phyloP scores from a whole-genome alignment of 1,140 invertebrate genomes.

The Probaryconus sp. region DNA sequence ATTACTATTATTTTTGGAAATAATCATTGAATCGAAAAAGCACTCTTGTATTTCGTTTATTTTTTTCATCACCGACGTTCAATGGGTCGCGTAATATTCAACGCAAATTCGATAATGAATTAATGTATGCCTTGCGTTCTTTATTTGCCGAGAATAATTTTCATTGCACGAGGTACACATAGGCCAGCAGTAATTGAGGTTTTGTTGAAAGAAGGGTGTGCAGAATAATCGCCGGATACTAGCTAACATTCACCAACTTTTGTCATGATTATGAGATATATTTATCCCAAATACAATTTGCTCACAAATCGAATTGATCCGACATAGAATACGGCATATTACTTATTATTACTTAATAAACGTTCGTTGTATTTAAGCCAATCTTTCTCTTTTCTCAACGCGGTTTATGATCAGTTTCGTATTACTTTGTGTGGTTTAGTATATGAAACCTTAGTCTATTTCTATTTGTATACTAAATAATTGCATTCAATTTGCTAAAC shows the following conservation, averaged over 20 bases:
- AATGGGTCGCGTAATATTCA: constrained; percentile 6
- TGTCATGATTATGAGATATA: constrained; percentile 9
- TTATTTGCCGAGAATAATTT: constrained; percentile 3
- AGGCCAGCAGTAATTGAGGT: constrained; percentile 17
- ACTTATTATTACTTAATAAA: not conserved
- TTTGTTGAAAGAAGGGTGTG: not conserved
- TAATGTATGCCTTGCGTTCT: constrained; percentile 3
- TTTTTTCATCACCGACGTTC: constrained; percentile 8
- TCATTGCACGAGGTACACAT: not conserved
- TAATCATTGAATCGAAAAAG: too few species aligned
- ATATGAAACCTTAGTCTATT: too few species aligned
- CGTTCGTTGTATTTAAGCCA: not conserved
- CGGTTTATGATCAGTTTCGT: too few species aligned
- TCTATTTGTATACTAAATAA: too few species aligned
- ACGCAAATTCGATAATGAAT: constrained; percentile 14
- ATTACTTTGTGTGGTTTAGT: too few species aligned
- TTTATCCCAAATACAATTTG: constrained; percentile 19
- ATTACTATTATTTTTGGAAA: too few species aligned
- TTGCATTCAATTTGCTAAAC: too few species aligned
- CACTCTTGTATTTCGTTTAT: not conserved
- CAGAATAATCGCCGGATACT: not conserved
- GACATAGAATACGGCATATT: not conserved
- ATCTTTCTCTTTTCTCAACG: too few species aligned
- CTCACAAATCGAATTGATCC: not conserved
- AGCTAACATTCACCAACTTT: not conserved